Conservation (phyloP, 2,113 vertebrate genomes). For the Lichenostomus cassidix region DNA sequence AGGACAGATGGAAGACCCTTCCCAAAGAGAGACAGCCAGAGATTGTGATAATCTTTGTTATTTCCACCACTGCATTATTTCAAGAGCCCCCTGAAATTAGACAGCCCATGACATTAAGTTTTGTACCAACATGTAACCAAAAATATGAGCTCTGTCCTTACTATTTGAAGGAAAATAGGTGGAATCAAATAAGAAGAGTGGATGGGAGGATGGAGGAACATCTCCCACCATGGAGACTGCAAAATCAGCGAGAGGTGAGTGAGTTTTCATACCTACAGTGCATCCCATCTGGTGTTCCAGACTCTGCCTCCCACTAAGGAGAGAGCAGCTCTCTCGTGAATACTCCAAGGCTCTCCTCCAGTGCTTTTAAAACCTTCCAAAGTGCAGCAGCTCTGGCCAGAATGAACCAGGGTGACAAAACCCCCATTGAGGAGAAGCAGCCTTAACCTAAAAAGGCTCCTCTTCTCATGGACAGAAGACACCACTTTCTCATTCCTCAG, state of each 20-base stretch:
- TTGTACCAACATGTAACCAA: background rate
- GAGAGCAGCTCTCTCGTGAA: background rate
- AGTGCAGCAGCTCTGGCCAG: background rate
- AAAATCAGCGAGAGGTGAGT: background rate
- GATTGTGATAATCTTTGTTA: background rate
- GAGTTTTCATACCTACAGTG: accelerated
- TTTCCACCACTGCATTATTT: background rate
- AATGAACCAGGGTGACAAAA: background rate
- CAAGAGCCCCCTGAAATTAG: background rate
- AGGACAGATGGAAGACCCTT: background rate
- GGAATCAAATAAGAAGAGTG: background rate
- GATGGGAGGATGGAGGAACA: background rate
- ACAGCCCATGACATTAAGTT: background rate
- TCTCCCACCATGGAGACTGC: background rate
- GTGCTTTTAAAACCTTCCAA: background rate
- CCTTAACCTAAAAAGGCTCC: background rate
- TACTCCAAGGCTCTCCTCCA: background rate
- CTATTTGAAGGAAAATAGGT: background rate
- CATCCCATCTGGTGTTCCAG: background rate
- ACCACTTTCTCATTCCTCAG: background rate
- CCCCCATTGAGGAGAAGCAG: background rate
- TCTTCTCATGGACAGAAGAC: background rate
- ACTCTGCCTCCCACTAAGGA: background rate
- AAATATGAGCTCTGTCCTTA: background rate
- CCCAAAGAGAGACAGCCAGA: background rate